Base-by-base conservation (phyloP, 2,113 vertebrate genomes). In the Mystacornis crossleyi region DNA sequence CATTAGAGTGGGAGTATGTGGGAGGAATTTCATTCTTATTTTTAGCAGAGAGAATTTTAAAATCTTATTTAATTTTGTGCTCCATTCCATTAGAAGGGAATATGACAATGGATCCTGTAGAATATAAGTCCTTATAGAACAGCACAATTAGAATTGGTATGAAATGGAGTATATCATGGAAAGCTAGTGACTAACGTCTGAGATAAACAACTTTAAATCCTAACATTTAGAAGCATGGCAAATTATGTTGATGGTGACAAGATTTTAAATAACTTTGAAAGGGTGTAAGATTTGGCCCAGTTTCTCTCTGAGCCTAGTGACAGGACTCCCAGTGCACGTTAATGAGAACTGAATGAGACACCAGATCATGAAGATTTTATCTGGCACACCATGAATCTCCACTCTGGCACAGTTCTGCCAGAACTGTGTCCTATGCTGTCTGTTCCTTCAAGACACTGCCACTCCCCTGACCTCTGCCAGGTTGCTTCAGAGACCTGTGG, bases 21-120 rank as follows among this genome's bases (percentile, higher is more conserved):
- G 97, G 97, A 98, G 97, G 97, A 97, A 97, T 98, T 96, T 97
- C 72, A 96, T 97, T 75, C 42, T 90, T 74, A 81, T 85, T 96
- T 97, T 79, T 89, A 97, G 95, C 74, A 97, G 96, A 95, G 84
- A 96, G 90, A 90, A 94, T 94, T 94, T 96, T 74, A 92, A 95
- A 97, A 95, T 90, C 89, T 90, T 82, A 40, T 75, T 86, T 65
- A 91, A 97, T 97, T 96, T 97, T 91, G 51, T 91, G 19, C 78
- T 93, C 48, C 10, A 95, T 90, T 97, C 70, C 58, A 94, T 94
- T 91, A 89, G 90, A 96, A 89, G 60, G 29, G 55, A 86, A 79
- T 78, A 67, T 66, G 57, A 95, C 83, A 94, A 86, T 96, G 92
- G 72, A 88, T 93, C 67, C 43, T 65, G 88, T 65, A 86, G 64